These are phyloP conservation scores for Manduca sexta DNA, from an alignment of 1,140 invertebrate species.

Conservation along the genomic window DNA sequence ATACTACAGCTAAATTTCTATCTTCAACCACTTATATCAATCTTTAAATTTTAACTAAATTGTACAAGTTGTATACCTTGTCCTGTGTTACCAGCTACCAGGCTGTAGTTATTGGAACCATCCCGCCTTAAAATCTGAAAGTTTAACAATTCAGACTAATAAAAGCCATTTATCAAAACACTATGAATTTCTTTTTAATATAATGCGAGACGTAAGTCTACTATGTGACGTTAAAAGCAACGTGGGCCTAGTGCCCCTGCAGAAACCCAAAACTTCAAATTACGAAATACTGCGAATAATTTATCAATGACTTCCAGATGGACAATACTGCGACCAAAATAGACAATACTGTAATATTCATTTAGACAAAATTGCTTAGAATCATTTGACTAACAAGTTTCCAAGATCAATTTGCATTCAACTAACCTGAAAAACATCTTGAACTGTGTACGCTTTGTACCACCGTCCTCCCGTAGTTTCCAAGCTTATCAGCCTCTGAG, in stretches of 20 bases:
- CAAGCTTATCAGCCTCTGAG: slow-evolving; percentile 15
- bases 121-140: slow-evolving; percentile 70
- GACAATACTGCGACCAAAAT: too few relatives aligned
- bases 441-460: slow-evolving; percentile 71
- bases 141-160: background rate
- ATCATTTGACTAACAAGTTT: background rate
- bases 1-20: too few relatives aligned
- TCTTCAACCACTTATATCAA: too few relatives aligned
- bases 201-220: too few relatives aligned
- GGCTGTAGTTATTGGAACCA: slow-evolving; percentile 65
- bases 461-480: slow-evolving; percentile 51
- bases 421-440: slow-evolving; percentile 71
- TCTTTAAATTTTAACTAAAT: background rate
- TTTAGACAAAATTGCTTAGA: too few relatives aligned
- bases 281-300: too few relatives aligned
- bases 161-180: too few relatives aligned
- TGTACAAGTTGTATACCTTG: slow-evolving; percentile 69
- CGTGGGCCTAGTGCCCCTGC: too few relatives aligned
- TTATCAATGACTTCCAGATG: too few relatives aligned
- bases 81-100: slow-evolving; percentile 82
- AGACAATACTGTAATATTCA: too few relatives aligned
- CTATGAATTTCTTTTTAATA: too few relatives aligned
- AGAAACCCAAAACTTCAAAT: too few relatives aligned
- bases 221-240: background rate
- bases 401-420: background rate